phyloP scores from a whole-genome alignment of 2,888 invertebrate genomes.

The Halocaridina rubra region DNA sequence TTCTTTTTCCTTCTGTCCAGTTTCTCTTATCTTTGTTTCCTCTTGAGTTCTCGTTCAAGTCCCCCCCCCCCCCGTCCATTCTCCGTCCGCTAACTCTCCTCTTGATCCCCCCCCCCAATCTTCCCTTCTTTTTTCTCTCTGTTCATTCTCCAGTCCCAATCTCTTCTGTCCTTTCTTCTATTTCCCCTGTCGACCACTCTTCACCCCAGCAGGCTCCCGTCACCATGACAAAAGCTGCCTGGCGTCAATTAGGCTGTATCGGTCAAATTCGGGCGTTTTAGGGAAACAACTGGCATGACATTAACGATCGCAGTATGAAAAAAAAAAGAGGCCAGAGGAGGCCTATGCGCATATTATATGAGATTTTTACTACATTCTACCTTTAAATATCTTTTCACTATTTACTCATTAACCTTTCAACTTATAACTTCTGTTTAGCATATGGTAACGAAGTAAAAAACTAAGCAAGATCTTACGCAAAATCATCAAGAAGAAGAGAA shows the following conservation, averaged over 20 bases:
- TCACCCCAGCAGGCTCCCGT: not conserved
- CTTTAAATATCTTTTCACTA: too few relatives aligned
- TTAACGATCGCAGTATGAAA: not conserved
- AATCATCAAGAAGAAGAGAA: too few relatives aligned
- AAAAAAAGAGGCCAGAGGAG: too few relatives aligned
- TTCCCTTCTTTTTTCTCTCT: not conserved
- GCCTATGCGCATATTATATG: too few relatives aligned
- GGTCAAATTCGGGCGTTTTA: slow-evolving; percentile 39
- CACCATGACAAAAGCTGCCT: slow-evolving; percentile 21
- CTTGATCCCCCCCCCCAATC: not conserved
- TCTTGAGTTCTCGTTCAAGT: not conserved
- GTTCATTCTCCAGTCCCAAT: not conserved
- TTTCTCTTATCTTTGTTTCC: not conserved
- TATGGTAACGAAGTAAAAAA: too few relatives aligned
- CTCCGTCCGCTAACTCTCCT: too few relatives aligned
- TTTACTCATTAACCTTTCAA: too few relatives aligned
- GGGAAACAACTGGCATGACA: slow-evolving; percentile 36
- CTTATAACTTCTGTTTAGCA: too few relatives aligned
- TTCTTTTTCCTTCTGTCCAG: not conserved
- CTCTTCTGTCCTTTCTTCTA: not conserved
- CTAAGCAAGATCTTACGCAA: too few relatives aligned
- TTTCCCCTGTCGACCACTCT: not conserved
- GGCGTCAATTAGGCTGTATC: slow-evolving; percentile 48
- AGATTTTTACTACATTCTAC: too few relatives aligned
- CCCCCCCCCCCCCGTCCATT: not conserved